These are phyloP conservation scores for Larimichthys crocea DNA, from an alignment of 2,113 vertebrate genomes.

Conservation along the genomic window DNA sequence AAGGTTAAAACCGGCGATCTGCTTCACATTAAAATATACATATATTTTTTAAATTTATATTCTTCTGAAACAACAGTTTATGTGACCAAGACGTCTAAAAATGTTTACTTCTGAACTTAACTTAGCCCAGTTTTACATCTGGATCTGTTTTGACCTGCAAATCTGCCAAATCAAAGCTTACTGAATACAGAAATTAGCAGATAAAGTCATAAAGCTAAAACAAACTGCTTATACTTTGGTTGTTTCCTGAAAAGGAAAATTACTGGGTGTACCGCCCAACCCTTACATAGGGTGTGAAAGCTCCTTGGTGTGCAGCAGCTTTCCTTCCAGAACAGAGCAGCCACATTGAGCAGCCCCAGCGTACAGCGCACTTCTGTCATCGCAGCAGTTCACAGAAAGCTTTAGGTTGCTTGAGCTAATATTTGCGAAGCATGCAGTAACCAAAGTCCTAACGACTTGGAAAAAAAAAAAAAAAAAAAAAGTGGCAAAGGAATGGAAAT, in stretches of 20 bases:
- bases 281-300: constrained; percentile 69
- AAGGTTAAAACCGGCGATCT: not conserved
- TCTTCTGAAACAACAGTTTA: not conserved
- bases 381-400: constrained; percentile 73
- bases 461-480: constrained; percentile 80
- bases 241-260: constrained; percentile 79
- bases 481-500: constrained; percentile 84
- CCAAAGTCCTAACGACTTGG: constrained; percentile 83
- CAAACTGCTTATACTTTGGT: constrained; percentile 54
- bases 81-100: not conserved
- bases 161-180: not conserved
- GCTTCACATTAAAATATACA: not conserved
- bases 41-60: not conserved
- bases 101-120: constrained; percentile 7
- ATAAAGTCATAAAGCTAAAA: constrained; percentile 15
- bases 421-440: constrained; percentile 82
- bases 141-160: not conserved
- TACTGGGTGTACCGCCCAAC: constrained; percentile 74
- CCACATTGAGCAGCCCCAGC: constrained; percentile 58
- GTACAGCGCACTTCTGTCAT: constrained; percentile 77
- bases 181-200: not conserved
- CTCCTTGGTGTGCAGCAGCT: constrained; percentile 69
- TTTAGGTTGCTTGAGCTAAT: constrained; percentile 83
- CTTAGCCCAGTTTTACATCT: not conserved
- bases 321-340: constrained; percentile 71